Conservation (phyloP, 2,888 invertebrate genomes). For the Drosophila flavopinicola region DNA sequence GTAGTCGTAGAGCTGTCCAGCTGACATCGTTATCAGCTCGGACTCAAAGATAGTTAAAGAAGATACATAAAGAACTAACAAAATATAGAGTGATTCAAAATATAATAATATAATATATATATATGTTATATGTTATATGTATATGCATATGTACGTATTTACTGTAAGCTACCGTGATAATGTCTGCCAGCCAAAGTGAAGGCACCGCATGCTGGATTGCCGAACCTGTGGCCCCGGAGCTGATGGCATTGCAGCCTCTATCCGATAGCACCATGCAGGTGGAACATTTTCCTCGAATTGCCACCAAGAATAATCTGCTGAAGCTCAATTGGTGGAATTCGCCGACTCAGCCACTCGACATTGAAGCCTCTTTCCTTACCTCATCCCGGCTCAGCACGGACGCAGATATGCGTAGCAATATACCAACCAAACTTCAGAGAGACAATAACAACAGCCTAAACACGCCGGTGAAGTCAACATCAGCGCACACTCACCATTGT, state of each 20-base stretch:
- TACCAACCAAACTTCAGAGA: slow-evolving; percentile 9
- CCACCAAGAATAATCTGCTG: slow-evolving; percentile 70
- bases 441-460: slow-evolving; percentile 57
- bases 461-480: slow-evolving; percentile 34
- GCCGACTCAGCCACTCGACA: slow-evolving; percentile 46
- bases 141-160: too few relatives aligned
- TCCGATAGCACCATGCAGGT: slow-evolving; percentile 3
- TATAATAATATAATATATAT: too few relatives aligned
- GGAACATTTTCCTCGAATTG: slow-evolving; percentile 48
- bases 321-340: slow-evolving; percentile 81
- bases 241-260: slow-evolving; percentile 47
- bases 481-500: not conserved
- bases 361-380: slow-evolving; percentile 23
- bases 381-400: not conserved
- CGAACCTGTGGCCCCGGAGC: slow-evolving; percentile 23
- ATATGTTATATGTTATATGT: too few relatives aligned
- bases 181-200: slow-evolving; percentile 30
- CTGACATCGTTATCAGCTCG: slow-evolving; percentile 49
- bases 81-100: not conserved
- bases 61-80: not conserved
- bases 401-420: not conserved
- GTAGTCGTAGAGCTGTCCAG: slow-evolving; percentile 42
- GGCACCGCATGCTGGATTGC: slow-evolving; percentile 8
- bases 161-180: too few relatives aligned
- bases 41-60: not conserved